phyloP scores from a whole-genome alignment of 2,113 vertebrate species.

The Anarrhichthys ocellatus region DNA sequence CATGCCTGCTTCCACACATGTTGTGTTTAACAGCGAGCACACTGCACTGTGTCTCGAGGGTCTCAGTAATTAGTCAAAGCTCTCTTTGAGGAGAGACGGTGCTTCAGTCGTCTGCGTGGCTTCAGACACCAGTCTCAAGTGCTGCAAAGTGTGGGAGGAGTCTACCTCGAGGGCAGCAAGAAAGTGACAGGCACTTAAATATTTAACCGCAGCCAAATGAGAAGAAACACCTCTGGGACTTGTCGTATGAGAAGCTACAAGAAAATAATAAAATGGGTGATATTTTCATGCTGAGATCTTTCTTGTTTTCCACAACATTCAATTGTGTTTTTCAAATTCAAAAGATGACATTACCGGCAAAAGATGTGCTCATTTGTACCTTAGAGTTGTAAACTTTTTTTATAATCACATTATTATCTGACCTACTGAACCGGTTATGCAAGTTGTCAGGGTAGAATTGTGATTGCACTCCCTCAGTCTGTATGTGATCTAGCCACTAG shows the following conservation, averaged over 20 bases:
- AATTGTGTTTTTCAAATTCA: background rate
- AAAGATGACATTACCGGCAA: conserved; percentile 7
- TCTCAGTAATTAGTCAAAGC: conserved; percentile 65
- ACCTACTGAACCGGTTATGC: conserved; percentile 13
- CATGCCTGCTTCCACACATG: conserved; percentile 16
- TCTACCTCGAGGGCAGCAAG: conserved; percentile 59
- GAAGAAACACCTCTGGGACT: conserved; percentile 34
- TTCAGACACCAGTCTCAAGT: conserved; percentile 72
- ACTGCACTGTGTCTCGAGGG: conserved; percentile 46
- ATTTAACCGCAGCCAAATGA: conserved; percentile 57
- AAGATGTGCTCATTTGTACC: background rate
- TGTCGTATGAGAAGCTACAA: conserved; percentile 26
- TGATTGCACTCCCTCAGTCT: background rate
- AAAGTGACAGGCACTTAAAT: conserved; percentile 65
- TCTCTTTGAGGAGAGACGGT: conserved; percentile 59
- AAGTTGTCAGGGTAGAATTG: background rate
- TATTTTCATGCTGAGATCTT: background rate
- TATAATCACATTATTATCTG: conserved; percentile 8
- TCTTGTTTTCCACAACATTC: background rate
- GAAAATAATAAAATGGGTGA: conserved; percentile 24
- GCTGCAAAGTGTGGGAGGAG: conserved; percentile 55
- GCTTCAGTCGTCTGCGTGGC: conserved; percentile 64
- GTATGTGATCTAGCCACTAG: background rate
- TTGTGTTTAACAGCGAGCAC: conserved; percentile 27
- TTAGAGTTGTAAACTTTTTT: background rate